Base-by-base conservation (phyloP, 2,797 vertebrate species). In the Paguma larvata region DNA sequence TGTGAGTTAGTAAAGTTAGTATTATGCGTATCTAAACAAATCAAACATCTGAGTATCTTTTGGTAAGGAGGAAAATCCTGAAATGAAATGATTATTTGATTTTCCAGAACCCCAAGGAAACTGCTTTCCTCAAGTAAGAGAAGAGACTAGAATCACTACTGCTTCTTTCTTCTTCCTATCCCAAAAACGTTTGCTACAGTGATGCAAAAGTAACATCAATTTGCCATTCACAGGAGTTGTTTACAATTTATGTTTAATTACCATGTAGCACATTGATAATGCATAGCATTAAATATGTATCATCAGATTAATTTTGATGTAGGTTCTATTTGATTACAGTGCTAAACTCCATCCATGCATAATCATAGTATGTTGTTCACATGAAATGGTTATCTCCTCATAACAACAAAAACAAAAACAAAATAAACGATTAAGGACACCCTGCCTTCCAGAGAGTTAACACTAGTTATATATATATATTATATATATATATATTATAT, bases 271-370 rank as follows among this genome's bases (percentile, higher is more conserved):
- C 91, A 85, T 93, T 0, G 16, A 97, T 96, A 97, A 97, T 96
- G 86, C 67, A 89, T 86, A 84, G 13, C 65, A 96, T 97, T 97
- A 97, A 98, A 93, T 97, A 89, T 78, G 80, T 96, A 91, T 95
- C 91, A 95, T 95, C 83, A 97, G 72, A 96, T 94, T 97, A 96
- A 91, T 73, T 95, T 97, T 93, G 78, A 94, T 97, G n/a, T 97
- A 97, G 89, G n/a, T 95, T 95, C 63, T 87, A 10, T 95, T 96
- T 95, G 75, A 96, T 98, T 97, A 96, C 9, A 91, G 70, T 96
- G 38, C 51, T 97, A 89, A 97, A 87, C 27, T 95, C 92, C 75
- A 86, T 91, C 79, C 41, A 82, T 87, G 91, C 75, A 85, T 96
- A 91, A 96, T 97, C 70, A 91, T 82, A 79, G 62, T 82, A 89